phyloP scores from a whole-genome alignment of 2,797 vertebrate species.

The Apogon hyalosoma region DNA sequence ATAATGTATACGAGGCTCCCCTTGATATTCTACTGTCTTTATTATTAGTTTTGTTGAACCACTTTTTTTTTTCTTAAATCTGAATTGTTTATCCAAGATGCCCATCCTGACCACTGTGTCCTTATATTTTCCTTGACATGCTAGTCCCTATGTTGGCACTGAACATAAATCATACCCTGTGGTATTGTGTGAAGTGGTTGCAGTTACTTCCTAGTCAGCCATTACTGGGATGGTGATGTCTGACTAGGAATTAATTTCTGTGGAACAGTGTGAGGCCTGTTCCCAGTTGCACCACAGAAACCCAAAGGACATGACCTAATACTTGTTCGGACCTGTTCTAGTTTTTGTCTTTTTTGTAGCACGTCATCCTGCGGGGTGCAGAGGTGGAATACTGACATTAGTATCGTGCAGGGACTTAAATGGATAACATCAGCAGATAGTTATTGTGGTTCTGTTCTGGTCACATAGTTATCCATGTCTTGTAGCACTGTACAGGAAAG shows the following conservation, averaged over 20 bases:
- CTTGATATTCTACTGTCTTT: too few relatives aligned
- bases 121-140: background rate
- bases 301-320: conserved; percentile 42
- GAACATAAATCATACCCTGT: background rate
- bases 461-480: conserved; percentile 1
- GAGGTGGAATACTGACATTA: conserved; percentile 8
- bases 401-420: conserved; percentile 8
- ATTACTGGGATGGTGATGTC: conserved; percentile 4
- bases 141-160: background rate
- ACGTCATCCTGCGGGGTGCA: background rate
- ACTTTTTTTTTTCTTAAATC: too few relatives aligned
- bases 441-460: background rate
- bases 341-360: conserved; percentile 25
- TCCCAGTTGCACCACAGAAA: conserved; percentile 19
- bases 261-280: conserved; percentile 11
- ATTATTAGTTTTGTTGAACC: too few relatives aligned
- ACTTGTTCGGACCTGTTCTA: conserved; percentile 16
- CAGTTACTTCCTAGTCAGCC: background rate
- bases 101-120: background rate
- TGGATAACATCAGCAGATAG: background rate
- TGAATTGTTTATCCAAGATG: too few relatives aligned
- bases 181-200: background rate
- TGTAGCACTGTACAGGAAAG: too few relatives aligned
- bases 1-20: too few relatives aligned
- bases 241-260: conserved; percentile 26